Conservation (phyloP, 2,113 vertebrate genomes). For the Centrocercus urophasianus region DNA sequence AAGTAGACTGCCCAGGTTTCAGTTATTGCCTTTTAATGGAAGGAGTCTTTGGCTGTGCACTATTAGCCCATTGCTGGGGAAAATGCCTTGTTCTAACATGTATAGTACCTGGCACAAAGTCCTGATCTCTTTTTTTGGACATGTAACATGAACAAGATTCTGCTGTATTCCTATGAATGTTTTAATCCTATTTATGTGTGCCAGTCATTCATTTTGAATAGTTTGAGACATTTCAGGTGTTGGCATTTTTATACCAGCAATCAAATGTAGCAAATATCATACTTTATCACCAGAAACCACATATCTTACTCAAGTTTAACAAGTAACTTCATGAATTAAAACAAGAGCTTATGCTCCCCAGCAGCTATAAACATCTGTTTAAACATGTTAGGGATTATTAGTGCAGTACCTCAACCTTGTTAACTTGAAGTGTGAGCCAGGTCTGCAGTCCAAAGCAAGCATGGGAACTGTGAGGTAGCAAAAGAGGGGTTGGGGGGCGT, state of each 20-base stretch:
- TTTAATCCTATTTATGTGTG: background rate
- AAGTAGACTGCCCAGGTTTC: background rate
- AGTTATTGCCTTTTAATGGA: background rate
- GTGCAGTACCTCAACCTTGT: constrained; percentile 45
- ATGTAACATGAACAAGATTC: background rate
- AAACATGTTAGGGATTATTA: constrained; percentile 64
- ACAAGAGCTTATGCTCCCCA: constrained; percentile 18
- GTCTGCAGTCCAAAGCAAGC: constrained; percentile 65
- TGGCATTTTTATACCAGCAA: constrained; percentile 7
- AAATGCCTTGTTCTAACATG: background rate
- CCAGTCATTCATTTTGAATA: background rate
- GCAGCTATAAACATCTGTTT: constrained; percentile 67
- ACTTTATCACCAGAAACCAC: constrained; percentile 6
- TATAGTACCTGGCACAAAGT: background rate
- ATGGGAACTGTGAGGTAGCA: constrained; percentile 19
- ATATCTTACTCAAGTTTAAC: constrained; percentile 42
- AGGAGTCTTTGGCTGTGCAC: background rate
- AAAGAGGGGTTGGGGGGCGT: background rate
- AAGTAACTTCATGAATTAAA: constrained; percentile 42
- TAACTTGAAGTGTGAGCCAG: constrained; percentile 59
- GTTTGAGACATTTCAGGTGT: background rate
- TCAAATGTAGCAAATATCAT: constrained; percentile 4
- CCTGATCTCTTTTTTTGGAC: background rate
- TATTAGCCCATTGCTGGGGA: background rate
- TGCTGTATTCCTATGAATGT: background rate